phyloP scores from a whole-genome alignment of 1,140 invertebrate genomes.

The Heliconius melpomene region DNA sequence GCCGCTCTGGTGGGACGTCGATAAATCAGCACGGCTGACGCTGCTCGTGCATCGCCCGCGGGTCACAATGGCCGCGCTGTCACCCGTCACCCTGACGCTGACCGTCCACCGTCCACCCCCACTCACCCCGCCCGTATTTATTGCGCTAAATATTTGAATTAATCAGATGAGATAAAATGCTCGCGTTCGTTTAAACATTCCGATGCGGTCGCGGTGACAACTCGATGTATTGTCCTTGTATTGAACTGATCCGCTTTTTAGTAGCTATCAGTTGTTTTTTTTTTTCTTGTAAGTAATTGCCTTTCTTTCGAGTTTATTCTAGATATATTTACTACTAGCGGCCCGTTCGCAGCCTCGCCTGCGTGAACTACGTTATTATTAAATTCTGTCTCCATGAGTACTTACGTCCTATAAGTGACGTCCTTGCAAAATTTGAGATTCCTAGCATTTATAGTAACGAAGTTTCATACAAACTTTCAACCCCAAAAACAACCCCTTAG shows the following conservation, averaged over 20 bases:
- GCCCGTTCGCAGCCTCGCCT: no score
- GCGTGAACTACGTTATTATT: no score
- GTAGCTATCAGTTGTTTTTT: slow-evolving; percentile 67
- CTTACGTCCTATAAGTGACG: no score
- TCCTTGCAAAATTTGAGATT: no score
- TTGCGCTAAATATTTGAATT: slow-evolving; percentile 81
- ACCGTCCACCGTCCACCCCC: slow-evolving; percentile 54
- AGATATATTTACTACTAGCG: background rate
- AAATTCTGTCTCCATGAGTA: no score
- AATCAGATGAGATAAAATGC: slow-evolving; percentile 79
- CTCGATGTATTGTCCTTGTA: slow-evolving; percentile 78
- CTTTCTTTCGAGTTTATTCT: slow-evolving; percentile 25
- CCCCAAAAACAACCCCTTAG: no score
- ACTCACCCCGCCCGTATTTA: slow-evolving; percentile 66
- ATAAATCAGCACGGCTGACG: slow-evolving; percentile 71
- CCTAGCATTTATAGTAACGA: no score
- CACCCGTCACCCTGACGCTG: slow-evolving; percentile 73
- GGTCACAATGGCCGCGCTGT: slow-evolving; percentile 73
- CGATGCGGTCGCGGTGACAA: slow-evolving; percentile 76
- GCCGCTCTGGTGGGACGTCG: slow-evolving; percentile 59
- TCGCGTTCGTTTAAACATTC: slow-evolving; percentile 75
- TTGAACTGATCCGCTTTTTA: slow-evolving; percentile 71
- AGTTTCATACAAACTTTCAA: no score
- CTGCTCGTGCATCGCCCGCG: slow-evolving; percentile 73
- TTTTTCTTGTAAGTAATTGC: slow-evolving; percentile 45